These are phyloP conservation scores for Plectrocnemia conspersa DNA, from an alignment of 1,140 invertebrate genomes.

Conservation along the genomic window DNA sequence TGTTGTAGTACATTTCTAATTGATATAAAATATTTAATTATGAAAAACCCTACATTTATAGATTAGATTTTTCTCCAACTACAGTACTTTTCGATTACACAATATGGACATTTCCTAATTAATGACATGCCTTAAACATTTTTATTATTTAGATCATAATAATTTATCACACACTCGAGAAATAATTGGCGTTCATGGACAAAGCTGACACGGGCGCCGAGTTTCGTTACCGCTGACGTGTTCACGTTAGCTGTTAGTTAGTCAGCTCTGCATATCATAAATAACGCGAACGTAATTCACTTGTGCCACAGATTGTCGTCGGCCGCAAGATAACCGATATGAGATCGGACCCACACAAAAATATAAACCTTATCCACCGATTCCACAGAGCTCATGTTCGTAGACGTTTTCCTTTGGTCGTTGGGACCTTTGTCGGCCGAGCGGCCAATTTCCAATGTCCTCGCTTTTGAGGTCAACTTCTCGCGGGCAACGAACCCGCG, in stretches of 20 bases:
- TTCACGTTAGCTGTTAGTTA: slow-evolving; percentile 3
- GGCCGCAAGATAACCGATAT: slow-evolving; percentile 5
- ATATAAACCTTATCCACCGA: background rate
- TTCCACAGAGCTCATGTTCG: background rate
- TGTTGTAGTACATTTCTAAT: too few species aligned
- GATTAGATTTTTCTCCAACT: too few species aligned
- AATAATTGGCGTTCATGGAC: too few species aligned
- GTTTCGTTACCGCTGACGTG: slow-evolving; percentile 18
- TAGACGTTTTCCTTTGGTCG: background rate
- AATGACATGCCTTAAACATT: too few species aligned
- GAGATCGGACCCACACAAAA: background rate
- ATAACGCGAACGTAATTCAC: slow-evolving; percentile 24
- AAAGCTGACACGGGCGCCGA: slow-evolving; percentile 6
- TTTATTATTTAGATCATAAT: too few species aligned
- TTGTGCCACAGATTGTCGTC: slow-evolving; percentile 24
- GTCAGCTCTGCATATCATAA: slow-evolving; percentile 17
- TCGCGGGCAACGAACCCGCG: slow-evolving; percentile 29
- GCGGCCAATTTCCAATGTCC: slow-evolving; percentile 29
- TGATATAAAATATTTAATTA: too few species aligned
- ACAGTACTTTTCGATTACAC: too few species aligned
- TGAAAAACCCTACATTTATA: too few species aligned
- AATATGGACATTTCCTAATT: too few species aligned
- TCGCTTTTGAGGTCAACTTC: slow-evolving; percentile 34
- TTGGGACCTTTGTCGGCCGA: slow-evolving; percentile 2
- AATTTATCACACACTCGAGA: too few species aligned